Percentiles rank a stretch among this genome's conserved stretches.
phyloP scores from a whole-genome alignment of 2,888 invertebrate genomes.

The Tholera decimalis region DNA sequence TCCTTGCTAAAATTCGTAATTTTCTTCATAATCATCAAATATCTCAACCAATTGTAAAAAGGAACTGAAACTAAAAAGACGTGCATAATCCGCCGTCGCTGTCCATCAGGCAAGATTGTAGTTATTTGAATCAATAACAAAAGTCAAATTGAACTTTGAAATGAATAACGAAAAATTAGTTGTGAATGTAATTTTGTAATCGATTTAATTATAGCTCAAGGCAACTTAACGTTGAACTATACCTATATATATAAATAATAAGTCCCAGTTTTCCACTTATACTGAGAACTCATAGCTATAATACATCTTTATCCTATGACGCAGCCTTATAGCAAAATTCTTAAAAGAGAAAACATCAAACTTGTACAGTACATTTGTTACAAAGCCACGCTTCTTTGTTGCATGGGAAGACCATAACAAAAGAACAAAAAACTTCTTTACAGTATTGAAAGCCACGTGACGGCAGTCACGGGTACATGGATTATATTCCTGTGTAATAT shows the following conservation, averaged over 20 bases:
- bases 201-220: no score
- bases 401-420: constrained; percentile 15
- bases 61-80: no score
- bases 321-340: constrained; percentile 14
- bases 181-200: no score
- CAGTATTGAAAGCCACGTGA: constrained; percentile 34
- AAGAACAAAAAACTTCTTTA: constrained; percentile 35
- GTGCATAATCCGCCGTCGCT: no score
- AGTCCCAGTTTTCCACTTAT: not conserved
- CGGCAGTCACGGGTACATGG: constrained; percentile 19
- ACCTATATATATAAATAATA: not conserved
- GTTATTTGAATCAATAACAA: no score
- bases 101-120: no score
- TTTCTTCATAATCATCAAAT: no score
- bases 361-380: constrained; percentile 25
- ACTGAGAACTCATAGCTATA: constrained; percentile 16
- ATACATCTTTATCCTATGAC: constrained; percentile 14
- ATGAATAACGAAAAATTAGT: no score
- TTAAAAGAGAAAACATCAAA: constrained; percentile 28
- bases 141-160: no score
- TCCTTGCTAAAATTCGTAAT: no score
- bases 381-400: constrained; percentile 31
- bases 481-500: constrained; percentile 2
- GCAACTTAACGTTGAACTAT: no score
- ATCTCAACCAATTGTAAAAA: no score